Base-by-base conservation (phyloP, 2,113 vertebrate species). In the Spermophilus dauricus region DNA sequence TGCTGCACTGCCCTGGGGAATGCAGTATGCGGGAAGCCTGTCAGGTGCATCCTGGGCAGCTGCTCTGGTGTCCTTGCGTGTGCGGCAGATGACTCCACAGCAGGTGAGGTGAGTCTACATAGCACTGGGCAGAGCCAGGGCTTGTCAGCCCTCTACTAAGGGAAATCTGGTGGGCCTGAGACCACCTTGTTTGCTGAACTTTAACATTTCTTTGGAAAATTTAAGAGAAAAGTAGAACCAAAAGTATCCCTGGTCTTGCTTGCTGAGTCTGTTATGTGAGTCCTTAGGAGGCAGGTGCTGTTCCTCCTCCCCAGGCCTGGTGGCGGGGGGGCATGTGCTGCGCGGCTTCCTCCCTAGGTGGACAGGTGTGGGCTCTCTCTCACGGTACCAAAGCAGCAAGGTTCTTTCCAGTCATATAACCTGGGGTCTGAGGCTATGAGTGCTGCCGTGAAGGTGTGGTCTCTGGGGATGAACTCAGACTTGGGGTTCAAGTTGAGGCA, bases 71-170 rank as follows among this genome's bases (percentile, higher is more conserved):
- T 61, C 58, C 12, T 6, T 24, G 22, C 8, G 20, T 61, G 58
- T 22, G 58, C 8, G 58, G 56, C 18, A 18, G 56, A 20, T 5
- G 51, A 53, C 56, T 56, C 56, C 56, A 56, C 56, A 20, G 56
- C 53, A 58, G 56, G 18, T 58, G 56, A 58, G 56, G 56, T 51
- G 20, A 22, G 48, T 58, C 56, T 34, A 34, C 30, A 34, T 16
- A 67, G 65, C 67, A 14, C 67, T 5, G 2, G 22, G 39, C 20
- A 98, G 97, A 90, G 61, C 20, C 0, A 83, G 63, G 65, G 95
- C 86, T 96, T 85, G 96, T 92, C 97, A 89, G 7, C 53, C 13
- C 6, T n/a, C 18, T 8, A 7, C 97, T 89, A 48, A 0, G 32
- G 86, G 88, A 80, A 86, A 72, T 93, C n/a, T 42, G 75, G 67